These are phyloP conservation scores for Arizona elegans DNA, from an alignment of 2,113 vertebrate genomes.

Conservation along the genomic window DNA sequence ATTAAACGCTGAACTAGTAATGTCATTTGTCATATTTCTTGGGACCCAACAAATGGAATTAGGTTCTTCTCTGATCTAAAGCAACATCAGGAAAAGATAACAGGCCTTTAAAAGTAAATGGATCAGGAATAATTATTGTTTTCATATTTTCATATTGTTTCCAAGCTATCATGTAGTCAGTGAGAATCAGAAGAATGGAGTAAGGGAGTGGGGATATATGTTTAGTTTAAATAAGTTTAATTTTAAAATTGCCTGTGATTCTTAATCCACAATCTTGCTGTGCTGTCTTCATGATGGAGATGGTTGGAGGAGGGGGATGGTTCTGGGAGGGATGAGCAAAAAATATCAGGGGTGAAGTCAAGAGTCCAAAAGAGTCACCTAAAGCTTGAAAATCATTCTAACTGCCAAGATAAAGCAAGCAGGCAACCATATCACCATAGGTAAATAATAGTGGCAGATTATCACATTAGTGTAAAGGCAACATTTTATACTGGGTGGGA, in stretches of 20 bases:
- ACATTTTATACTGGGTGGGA: background rate
- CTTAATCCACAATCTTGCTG: background rate
- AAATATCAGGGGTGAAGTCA: background rate
- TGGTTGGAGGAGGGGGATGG: background rate
- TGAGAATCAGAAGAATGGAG: background rate
- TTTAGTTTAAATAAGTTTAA: background rate
- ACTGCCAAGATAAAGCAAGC: background rate
- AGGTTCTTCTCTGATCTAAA: background rate
- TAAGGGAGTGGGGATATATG: background rate
- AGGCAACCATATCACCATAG: background rate
- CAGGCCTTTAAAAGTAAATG: background rate
- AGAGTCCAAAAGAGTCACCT: background rate
- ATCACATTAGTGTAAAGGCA: background rate
- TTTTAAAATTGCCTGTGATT: background rate
- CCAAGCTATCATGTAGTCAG: background rate
- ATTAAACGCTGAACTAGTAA: background rate
- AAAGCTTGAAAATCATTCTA: background rate
- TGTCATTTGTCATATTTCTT: background rate
- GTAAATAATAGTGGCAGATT: background rate
- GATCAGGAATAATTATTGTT: background rate
- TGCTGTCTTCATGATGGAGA: background rate
- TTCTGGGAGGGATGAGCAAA: background rate
- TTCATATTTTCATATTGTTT: background rate
- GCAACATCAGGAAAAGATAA: background rate
- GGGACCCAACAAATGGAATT: background rate